Percentiles rank a stretch among this genome's conserved stretches.
Evolutionary conservation across 2,797 vertebrate species (phyloP).

Genomic region (Myotis findleyi): DNA sequence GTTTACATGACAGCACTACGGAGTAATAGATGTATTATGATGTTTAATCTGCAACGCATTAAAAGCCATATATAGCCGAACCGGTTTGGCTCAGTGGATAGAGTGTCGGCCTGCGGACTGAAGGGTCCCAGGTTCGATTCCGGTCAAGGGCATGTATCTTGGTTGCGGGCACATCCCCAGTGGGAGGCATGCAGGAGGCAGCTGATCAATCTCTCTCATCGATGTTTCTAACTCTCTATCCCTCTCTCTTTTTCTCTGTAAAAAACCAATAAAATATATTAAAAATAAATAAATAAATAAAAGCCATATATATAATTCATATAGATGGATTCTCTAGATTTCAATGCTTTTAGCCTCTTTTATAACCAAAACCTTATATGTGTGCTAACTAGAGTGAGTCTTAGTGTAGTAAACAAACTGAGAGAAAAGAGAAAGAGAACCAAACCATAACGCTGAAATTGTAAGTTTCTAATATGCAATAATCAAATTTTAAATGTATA

Average conservation of each 20-base stretch:
- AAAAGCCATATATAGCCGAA: neutral
- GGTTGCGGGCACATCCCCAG: too few relatives aligned
- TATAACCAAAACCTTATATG: neutral
- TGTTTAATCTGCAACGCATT: constrained; percentile 23
- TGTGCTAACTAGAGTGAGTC: neutral
- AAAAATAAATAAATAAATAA: neutral
- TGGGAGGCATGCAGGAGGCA: too few relatives aligned
- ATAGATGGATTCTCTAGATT: constrained; percentile 26
- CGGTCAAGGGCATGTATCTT: too few relatives aligned
- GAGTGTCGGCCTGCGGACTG: too few relatives aligned
- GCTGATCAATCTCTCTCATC: too few relatives aligned
- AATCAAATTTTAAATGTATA: neutral
- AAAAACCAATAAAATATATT: too few relatives aligned
- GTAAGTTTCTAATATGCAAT: constrained; percentile 16
- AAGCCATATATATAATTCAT: neutral
- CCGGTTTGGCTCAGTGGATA: too few relatives aligned
- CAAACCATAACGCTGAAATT: neutral
- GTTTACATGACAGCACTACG: neutral
- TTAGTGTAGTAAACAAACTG: neutral
- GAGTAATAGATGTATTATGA: neutral
- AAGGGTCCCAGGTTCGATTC: too few relatives aligned
- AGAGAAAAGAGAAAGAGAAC: neutral
- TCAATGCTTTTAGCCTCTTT: constrained; percentile 16
- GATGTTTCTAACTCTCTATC: too few relatives aligned
- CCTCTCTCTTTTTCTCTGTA: too few relatives aligned